These are phyloP conservation scores for Pocillopora damicornis DNA, from an alignment of 64 coral and sea anemone species.

Conservation along the genomic window DNA sequence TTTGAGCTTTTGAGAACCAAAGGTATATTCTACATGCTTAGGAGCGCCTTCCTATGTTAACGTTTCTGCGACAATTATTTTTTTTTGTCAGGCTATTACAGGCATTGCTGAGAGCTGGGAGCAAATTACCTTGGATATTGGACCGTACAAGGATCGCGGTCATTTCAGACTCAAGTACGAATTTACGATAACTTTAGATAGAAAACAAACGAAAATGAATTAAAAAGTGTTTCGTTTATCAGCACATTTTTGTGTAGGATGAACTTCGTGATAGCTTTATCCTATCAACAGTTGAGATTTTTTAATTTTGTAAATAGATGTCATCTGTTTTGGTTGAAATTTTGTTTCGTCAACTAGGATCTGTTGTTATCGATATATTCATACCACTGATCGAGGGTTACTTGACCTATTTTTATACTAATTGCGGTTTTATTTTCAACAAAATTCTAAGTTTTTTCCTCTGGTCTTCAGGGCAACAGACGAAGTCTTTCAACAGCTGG, in stretches of 20 bases:
- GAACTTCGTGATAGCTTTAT: too few relatives aligned
- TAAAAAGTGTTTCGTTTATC: not conserved
- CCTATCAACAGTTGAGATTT: too few relatives aligned
- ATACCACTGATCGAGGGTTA: too few relatives aligned
- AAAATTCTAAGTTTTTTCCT: not conserved
- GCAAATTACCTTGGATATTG: constrained; percentile 82
- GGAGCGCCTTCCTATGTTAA: too few relatives aligned
- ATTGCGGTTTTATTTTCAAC: not conserved
- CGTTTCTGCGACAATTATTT: not conserved
- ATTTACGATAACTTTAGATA: not conserved
- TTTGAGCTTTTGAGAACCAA: too few relatives aligned
- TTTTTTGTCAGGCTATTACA: constrained; percentile 61
- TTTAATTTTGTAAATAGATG: too few relatives aligned
- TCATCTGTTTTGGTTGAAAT: too few relatives aligned
- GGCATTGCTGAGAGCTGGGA: constrained; percentile 88
- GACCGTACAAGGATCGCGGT: constrained; percentile 97
- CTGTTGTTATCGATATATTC: too few relatives aligned
- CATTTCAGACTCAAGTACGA: constrained; percentile 91
- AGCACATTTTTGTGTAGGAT: too few relatives aligned
- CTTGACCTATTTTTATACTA: not conserved
- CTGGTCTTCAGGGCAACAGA: constrained; percentile 75
- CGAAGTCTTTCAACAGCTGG: constrained; percentile 90
- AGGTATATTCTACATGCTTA: too few relatives aligned
- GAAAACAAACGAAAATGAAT: not conserved
- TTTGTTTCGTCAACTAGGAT: too few relatives aligned